These are phyloP conservation scores for Grammomys surdaster DNA, from an alignment of 2,113 vertebrate species.

Conservation along the genomic window DNA sequence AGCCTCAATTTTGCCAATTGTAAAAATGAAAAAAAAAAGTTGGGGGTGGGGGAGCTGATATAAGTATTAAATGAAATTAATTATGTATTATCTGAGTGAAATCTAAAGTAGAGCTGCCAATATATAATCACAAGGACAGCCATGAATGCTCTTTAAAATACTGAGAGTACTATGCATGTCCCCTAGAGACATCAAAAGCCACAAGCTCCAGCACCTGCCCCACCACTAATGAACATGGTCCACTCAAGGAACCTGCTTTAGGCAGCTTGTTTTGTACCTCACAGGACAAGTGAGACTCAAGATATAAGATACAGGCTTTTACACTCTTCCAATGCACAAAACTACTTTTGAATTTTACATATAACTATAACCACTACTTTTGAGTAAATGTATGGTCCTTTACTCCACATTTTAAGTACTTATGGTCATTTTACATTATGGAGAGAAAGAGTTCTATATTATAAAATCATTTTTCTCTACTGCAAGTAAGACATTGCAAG, in stretches of 20 bases:
- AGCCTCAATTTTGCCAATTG: not conserved
- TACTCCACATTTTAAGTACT: constrained; percentile 11
- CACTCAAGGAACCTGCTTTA: not conserved
- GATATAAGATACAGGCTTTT: not conserved
- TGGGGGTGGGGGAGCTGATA: not conserved
- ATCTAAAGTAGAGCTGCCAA: not conserved
- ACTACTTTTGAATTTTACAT: constrained; percentile 32
- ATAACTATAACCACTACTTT: not conserved
- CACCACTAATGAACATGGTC: not conserved
- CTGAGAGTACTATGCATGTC: not conserved
- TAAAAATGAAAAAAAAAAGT: not conserved
- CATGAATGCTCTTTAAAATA: not conserved
- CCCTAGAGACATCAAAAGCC: not conserved
- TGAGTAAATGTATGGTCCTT: not conserved
- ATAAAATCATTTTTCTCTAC: not conserved
- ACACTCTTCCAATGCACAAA: constrained; percentile 40
- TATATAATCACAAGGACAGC: not conserved
- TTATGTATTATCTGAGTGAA: not conserved
- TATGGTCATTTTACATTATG: not conserved
- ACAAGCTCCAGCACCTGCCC: not conserved
- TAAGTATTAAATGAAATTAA: not conserved
- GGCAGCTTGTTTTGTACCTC: not conserved
- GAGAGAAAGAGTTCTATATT: constrained; percentile 30
- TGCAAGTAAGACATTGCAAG: not conserved
- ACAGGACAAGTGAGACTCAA: not conserved